Conservation (phyloP, 2,113 vertebrate species). For the Cyprinodon brontotheroides region DNA sequence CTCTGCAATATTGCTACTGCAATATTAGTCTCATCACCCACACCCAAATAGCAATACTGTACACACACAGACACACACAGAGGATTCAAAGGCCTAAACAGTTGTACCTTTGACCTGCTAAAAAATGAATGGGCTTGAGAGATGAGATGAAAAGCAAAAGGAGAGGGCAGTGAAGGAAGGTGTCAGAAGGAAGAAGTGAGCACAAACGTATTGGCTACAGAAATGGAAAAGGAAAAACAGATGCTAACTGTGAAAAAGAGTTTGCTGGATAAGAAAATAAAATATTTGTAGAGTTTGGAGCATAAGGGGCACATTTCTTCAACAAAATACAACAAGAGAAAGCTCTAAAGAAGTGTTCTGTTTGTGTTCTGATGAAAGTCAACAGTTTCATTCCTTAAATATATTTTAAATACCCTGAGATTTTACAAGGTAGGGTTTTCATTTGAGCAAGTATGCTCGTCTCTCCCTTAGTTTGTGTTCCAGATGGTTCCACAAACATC, state of each 20-base stretch:
- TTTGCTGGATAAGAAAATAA: conserved; percentile 11
- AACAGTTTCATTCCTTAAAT: not conserved
- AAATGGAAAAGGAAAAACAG: conserved; percentile 26
- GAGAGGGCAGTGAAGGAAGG: conserved; percentile 32
- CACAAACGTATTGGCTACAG: conserved; percentile 32
- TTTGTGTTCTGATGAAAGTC: conserved; percentile 13
- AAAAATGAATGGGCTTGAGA: conserved; percentile 70
- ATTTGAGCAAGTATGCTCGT: conserved; percentile 19
- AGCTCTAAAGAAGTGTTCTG: conserved; percentile 30
- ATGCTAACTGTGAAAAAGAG: conserved; percentile 20
- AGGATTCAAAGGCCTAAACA: conserved; percentile 54
- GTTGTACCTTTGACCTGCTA: conserved; percentile 64
- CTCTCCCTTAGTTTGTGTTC: conserved; percentile 50
- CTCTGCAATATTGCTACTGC: conserved; percentile 61
- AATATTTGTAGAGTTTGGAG: conserved; percentile 12
- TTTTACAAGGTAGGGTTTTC: conserved; percentile 19
- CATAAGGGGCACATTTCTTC: not conserved
- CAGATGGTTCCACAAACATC: conserved; percentile 75
- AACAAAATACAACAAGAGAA: conserved; percentile 17
- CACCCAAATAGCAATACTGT: conserved; percentile 31
- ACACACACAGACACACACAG: conserved; percentile 14
- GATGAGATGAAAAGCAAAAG: conserved; percentile 67
- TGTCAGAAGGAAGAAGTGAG: conserved; percentile 26
- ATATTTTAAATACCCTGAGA: not conserved
- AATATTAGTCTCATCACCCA: conserved; percentile 56